Conservation (phyloP, 2,113 vertebrate genomes). For the Ammospiza nelsoni region DNA sequence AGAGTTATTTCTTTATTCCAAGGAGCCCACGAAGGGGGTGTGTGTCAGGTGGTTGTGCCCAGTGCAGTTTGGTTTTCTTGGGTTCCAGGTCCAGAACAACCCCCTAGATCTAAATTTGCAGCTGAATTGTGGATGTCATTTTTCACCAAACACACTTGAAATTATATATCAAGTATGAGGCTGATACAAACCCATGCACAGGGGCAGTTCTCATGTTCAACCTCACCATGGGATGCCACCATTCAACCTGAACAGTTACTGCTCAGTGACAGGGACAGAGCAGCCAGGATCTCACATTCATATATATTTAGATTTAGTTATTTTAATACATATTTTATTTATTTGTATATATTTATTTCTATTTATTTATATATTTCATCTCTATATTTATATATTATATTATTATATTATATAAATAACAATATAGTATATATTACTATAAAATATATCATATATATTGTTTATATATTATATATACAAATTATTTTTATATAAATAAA, state of each 20-base stretch:
- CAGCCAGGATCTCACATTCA: neutral
- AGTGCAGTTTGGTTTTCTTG: neutral
- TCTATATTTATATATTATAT: too few species aligned
- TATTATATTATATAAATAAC: too few species aligned
- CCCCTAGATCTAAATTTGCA: neutral
- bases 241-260: neutral
- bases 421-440: too few species aligned
- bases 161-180: neutral
- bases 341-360: too few species aligned
- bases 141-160: neutral
- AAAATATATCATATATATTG: too few species aligned
- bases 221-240: fast-evolving
- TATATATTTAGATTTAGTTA: too few species aligned
- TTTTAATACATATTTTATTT: too few species aligned
- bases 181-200: neutral
- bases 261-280: neutral
- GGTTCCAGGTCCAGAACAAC: neutral
- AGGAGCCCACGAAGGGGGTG: neutral
- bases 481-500: too few species aligned
- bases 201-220: neutral
- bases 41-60: neutral
- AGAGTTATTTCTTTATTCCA: neutral
- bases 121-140: neutral
- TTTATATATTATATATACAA: too few species aligned
- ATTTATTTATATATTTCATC: too few species aligned